Evolutionary conservation across 2,113 vertebrate genomes (phyloP).

Genomic region (Tringa solitaria): DNA sequence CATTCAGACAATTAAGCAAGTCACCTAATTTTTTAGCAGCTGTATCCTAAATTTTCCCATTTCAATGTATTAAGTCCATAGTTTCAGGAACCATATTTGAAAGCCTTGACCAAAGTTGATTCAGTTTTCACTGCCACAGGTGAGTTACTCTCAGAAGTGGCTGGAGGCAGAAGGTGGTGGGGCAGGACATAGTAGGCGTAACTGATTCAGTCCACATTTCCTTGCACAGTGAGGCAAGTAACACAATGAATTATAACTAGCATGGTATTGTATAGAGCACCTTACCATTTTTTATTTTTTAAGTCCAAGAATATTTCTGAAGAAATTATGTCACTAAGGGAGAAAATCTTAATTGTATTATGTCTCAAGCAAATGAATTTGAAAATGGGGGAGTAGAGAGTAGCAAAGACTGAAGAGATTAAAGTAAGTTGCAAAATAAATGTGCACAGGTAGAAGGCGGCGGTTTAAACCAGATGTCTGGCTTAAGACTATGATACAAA

Average conservation of each 20-base stretch:
- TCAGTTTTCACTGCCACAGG: neutral
- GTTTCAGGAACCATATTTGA: neutral
- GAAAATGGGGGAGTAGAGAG: neutral
- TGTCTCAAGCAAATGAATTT: neutral
- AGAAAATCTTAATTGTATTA: neutral
- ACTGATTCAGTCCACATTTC: neutral
- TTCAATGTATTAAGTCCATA: neutral
- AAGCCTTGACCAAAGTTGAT: neutral
- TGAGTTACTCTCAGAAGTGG: neutral
- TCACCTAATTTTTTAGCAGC: neutral
- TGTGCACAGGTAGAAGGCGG: neutral
- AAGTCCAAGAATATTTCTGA: neutral
- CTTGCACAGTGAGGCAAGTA: neutral
- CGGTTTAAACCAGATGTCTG: neutral
- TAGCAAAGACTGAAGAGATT: neutral
- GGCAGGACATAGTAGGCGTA: neutral
- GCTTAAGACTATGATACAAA: neutral
- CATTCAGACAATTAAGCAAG: neutral
- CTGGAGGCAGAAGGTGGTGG: neutral
- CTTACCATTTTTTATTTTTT: neutral
- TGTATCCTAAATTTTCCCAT: neutral
- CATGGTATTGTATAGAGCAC: neutral
- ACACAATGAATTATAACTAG: neutral
- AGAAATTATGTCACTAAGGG: neutral
- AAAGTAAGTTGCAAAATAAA: neutral